Evolutionary conservation across 2,888 invertebrate species (phyloP).

Genomic region (Agrochola macilenta): DNA sequence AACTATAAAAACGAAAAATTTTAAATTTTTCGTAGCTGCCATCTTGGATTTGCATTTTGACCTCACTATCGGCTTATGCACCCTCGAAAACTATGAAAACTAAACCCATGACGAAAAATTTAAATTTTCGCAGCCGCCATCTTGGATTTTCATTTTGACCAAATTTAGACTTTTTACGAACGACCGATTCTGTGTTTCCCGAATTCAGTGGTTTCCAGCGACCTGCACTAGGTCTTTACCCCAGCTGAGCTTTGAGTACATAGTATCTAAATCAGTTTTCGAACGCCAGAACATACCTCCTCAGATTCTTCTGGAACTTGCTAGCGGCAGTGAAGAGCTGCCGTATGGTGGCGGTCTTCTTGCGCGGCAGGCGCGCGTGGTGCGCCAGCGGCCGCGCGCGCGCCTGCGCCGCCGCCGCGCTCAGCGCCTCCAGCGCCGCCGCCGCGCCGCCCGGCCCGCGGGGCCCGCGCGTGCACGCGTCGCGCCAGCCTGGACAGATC

Average conservation of each 20-base stretch:
- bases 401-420: constrained; percentile 90
- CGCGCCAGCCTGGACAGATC: constrained; percentile 94
- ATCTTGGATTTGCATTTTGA: no score
- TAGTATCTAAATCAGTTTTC: neutral
- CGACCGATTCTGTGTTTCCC: no score
- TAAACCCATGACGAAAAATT: no score
- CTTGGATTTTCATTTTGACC: no score
- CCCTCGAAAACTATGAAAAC: no score
- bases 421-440: constrained; percentile 92
- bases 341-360: constrained; percentile 97
- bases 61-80: no score
- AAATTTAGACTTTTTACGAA: no score
- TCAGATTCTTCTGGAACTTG: constrained; percentile 98
- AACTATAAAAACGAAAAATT: no score
- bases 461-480: constrained; percentile 93
- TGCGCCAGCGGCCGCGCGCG: constrained; percentile 79
- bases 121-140: no score
- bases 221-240: no score
- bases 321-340: constrained; percentile 98
- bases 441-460: constrained; percentile 92
- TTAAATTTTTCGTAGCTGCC: no score
- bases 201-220: no score
- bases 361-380: constrained; percentile 93
- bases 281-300: constrained; percentile 65
- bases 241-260: neutral